Percentiles rank a stretch among this genome's conserved stretches.
These are phyloP conservation scores for Tetanocera ferruginea DNA, from an alignment of 2,888 invertebrate genomes.

Conservation along the genomic window DNA sequence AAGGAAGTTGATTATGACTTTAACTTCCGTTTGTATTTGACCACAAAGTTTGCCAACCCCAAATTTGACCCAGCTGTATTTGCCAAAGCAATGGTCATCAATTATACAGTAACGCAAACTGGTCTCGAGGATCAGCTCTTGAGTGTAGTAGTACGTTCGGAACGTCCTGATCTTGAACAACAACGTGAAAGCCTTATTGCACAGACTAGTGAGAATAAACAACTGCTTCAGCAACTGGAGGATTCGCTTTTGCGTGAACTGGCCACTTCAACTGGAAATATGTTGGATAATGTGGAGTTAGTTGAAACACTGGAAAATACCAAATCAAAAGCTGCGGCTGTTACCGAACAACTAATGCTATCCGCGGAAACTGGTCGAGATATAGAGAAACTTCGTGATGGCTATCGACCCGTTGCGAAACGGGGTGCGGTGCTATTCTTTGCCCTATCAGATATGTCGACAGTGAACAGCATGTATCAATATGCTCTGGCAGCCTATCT, in stretches of 20 bases:
- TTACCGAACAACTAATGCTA: conserved; percentile 82
- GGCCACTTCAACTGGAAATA: conserved; percentile 89
- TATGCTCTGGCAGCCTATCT: conserved; percentile 89
- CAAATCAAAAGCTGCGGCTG: conserved; percentile 88
- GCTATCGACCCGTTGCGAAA: conserved; percentile 87
- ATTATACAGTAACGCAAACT: conserved; percentile 89
- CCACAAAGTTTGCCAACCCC: conserved; percentile 91
- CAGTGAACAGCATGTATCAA: conserved; percentile 92
- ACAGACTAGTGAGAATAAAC: conserved; percentile 89
- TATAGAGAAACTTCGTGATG: conserved; percentile 86
- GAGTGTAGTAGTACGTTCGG: conserved; percentile 89
- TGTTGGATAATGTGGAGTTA: conserved; percentile 91
- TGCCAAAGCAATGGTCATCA: conserved; percentile 89
- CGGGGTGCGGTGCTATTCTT: conserved; percentile 93
- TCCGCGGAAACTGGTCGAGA: conserved; percentile 83
- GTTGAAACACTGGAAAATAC: conserved; percentile 90
- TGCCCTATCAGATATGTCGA: conserved; percentile 90
- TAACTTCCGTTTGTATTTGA: conserved; percentile 89
- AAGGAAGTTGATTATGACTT: conserved; percentile 92
- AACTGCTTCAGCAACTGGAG: conserved; percentile 84
- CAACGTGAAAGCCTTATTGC: conserved; percentile 85
- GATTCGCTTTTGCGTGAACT: conserved; percentile 87
- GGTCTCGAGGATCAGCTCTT: conserved; percentile 92
- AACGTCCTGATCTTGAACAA: conserved; percentile 89
- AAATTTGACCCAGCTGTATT: conserved; percentile 88